A percentile compares a stretch with the other conserved stretches of the same genome.
These are phyloP conservation scores for Calameuta pallipes DNA, from an alignment of 2,888 invertebrate genomes.

Conservation along the genomic window DNA sequence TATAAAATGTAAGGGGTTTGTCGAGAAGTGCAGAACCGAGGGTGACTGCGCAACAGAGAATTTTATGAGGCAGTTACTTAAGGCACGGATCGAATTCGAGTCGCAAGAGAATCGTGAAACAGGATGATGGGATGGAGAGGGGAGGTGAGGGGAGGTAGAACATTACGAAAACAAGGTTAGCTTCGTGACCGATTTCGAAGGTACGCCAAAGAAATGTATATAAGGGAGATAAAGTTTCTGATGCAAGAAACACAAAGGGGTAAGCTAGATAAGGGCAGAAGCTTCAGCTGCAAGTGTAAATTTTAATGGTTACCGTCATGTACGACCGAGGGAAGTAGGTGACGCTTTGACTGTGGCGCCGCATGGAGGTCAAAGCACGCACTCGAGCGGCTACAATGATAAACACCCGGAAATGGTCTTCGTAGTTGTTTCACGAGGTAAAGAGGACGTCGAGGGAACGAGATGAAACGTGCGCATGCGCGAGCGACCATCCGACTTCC, in stretches of 20 bases:
- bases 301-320: neutral
- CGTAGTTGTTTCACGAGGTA: neutral
- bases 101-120: neutral
- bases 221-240: neutral
- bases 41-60: neutral
- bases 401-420: slow-evolving; percentile 4
- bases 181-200: neutral
- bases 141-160: neutral
- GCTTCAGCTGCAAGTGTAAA: neutral
- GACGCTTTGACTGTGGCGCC: neutral
- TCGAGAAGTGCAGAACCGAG: neutral
- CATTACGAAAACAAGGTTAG: neutral
- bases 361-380: neutral
- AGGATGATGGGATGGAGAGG: neutral
- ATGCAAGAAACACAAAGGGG: neutral
- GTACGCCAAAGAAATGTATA: neutral
- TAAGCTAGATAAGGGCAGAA: neutral
- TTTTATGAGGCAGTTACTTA: slow-evolving; percentile 5
- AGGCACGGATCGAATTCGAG: neutral
- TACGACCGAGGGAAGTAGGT: neutral
- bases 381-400: slow-evolving; percentile 1
- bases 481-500: neutral
- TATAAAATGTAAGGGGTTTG: neutral
- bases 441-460: neutral
- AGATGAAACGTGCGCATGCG: neutral